phyloP scores from a whole-genome alignment of 2,113 vertebrate species.

The Ochotona princeps region DNA sequence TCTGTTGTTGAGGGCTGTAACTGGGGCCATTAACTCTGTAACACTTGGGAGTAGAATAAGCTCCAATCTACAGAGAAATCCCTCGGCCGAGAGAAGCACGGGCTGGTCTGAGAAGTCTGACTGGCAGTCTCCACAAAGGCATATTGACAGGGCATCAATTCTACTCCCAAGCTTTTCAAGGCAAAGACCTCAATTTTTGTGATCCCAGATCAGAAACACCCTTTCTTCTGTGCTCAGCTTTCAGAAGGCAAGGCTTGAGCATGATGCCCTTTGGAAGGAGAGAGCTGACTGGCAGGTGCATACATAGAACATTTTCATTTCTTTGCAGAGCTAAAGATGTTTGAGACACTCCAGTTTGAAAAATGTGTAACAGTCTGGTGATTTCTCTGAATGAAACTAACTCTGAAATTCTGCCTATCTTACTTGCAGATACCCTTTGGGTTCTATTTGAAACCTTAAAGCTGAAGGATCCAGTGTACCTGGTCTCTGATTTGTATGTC shows the following conservation, averaged over 20 bases:
- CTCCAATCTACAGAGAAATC: background rate
- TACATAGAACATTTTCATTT: background rate
- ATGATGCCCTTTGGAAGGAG: background rate
- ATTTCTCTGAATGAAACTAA: background rate
- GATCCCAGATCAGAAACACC: background rate
- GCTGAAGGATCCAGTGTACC: background rate
- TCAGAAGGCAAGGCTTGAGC: background rate
- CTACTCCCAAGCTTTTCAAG: background rate
- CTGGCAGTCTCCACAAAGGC: background rate
- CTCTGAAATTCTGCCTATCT: background rate
- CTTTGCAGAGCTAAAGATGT: background rate
- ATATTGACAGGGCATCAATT: no score
- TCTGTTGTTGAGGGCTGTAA: background rate
- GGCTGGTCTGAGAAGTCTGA: background rate
- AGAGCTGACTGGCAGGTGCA: background rate
- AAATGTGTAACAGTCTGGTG: background rate
- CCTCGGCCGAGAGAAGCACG: background rate
- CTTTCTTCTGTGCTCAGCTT: background rate
- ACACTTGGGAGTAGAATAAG: background rate
- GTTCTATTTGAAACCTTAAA: constrained; percentile 29
- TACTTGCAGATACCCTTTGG: background rate
- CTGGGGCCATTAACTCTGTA: background rate
- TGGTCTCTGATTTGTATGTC: background rate
- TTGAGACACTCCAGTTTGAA: background rate
- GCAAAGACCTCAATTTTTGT: background rate